Evolutionary conservation across 2,797 vertebrate genomes (phyloP), one percentile per base, ranked within the genome.

Genomic region (Rhodeus uyekii): DNA sequence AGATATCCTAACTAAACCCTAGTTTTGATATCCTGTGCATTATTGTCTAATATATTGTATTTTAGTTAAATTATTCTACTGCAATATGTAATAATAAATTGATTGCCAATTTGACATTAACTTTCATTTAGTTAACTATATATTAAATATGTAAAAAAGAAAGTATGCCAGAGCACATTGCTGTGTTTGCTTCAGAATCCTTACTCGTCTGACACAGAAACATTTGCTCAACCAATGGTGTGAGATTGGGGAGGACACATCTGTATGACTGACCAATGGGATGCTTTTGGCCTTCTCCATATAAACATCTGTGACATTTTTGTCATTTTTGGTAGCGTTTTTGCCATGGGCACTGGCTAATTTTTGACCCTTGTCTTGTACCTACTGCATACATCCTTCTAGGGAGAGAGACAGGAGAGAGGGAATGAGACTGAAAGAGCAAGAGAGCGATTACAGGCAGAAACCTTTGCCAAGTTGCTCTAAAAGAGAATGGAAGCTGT

Each of bases 381-480:
- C 68, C 76, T 77, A 63, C 63, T 38, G 44, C 73, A 81, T 42
- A 69, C 58, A 63, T 63, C 22, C 44, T 85, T 81, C 32, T 61
- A 24, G 34, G 24, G 68, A 71, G 44, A 76, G 34, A 69, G 73
- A 68, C 13, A 36, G 72, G 32, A 42, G 44, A 69, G 16, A 22
- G 63, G 19, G 46, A 83, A 48, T 39, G 24, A 74, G 58, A 65
- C 39, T 1, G 27, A 72, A 73, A 77, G 44, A 76, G 76, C 53
- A 10, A 71, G 60, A 68, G 65, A 67, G 67, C 9, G 16, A 78
- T 32, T 60, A 39, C 63, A 64, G 79, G 36, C 53, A 71, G 71
- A 79, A 84, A 67, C 42, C 16, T 63, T 55, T 68, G 42, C 67
- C 60, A 76, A 76, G 76, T 78, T 29, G 65, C 76, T 76, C 36